Conservation (phyloP, 2,797 vertebrate genomes). For the Hydrolagus colliei region DNA sequence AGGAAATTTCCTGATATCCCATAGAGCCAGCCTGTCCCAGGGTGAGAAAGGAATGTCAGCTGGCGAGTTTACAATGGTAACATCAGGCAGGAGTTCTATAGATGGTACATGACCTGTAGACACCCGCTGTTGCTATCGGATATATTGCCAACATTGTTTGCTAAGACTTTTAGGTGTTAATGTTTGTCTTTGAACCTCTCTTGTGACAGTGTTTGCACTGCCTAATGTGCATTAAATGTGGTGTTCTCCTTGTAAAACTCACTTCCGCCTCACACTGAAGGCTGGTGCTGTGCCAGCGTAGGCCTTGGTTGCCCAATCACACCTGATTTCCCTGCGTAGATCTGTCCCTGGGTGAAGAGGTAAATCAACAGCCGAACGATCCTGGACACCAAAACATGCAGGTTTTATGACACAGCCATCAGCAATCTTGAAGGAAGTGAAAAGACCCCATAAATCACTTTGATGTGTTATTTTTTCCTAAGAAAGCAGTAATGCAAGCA, state of each 20-base stretch:
- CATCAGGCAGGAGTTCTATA: constrained; percentile 44
- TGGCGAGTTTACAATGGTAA: constrained; percentile 35
- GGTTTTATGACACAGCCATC: constrained; percentile 41
- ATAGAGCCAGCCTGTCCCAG: no score
- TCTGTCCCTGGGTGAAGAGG: constrained; percentile 46
- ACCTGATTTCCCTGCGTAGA: constrained; percentile 41
- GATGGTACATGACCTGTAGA: constrained; percentile 35
- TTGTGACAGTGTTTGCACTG: constrained; percentile 55
- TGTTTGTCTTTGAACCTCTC: constrained; percentile 50
- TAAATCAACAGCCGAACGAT: constrained; percentile 44
- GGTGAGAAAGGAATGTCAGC: constrained; percentile 49
- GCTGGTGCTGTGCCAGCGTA: constrained; percentile 43
- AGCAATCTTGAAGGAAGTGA: constrained; percentile 46
- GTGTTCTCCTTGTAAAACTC: constrained; percentile 48
- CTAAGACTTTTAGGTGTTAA: constrained; percentile 44
- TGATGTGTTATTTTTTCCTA: constrained; percentile 53
- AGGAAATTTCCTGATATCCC: no score
- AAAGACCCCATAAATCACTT: constrained; percentile 51
- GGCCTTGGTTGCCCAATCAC: constrained; percentile 44
- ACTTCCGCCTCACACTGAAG: constrained; percentile 49
- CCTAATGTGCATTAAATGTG: constrained; percentile 61
- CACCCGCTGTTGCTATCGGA: constrained; percentile 36
- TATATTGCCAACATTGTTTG: constrained; percentile 44
- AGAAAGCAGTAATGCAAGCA: constrained; percentile 55
- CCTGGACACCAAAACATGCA: constrained; percentile 50